Conservation (phyloP, 2,888 invertebrate genomes). For the Branchellion lobata region DNA sequence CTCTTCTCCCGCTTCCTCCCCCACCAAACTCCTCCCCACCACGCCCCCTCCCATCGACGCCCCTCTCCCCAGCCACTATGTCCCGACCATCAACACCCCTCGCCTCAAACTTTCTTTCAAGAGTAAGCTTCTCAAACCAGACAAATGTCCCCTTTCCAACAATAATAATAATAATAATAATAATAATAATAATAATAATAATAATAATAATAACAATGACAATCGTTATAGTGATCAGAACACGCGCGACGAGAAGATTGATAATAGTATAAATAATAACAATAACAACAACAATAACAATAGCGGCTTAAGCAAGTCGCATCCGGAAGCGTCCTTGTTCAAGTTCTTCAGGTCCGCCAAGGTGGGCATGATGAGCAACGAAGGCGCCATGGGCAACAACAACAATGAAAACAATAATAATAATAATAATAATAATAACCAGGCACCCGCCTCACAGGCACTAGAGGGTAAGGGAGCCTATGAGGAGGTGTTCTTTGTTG, state of each 20-base stretch:
- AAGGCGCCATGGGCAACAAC: too few species aligned
- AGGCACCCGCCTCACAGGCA: background rate
- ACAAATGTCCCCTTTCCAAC: too few species aligned
- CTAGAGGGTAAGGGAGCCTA: background rate
- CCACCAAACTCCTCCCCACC: background rate
- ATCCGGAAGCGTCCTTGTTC: background rate
- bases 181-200: too few species aligned
- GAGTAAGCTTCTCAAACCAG: background rate
- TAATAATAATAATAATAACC: background rate
- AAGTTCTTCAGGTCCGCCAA: slow-evolving; percentile 3
- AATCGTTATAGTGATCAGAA: too few species aligned
- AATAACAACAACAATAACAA: background rate
- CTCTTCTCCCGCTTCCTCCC: background rate
- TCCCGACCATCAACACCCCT: background rate
- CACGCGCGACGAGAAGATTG: too few species aligned
- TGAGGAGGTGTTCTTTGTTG: too few species aligned
- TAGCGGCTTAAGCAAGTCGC: background rate
- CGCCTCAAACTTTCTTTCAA: background rate
- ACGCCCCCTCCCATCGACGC: too few species aligned
- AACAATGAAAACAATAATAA: slow-evolving; percentile 4
- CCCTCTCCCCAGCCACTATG: background rate
- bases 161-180: too few species aligned
- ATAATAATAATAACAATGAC: background rate
- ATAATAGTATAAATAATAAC: too few species aligned
- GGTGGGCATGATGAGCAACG: background rate